Percentiles rank a stretch among this genome's conserved stretches.
These are phyloP conservation scores for Litocranius walleri DNA, from an alignment of 2,113 vertebrate species.

Conservation along the genomic window DNA sequence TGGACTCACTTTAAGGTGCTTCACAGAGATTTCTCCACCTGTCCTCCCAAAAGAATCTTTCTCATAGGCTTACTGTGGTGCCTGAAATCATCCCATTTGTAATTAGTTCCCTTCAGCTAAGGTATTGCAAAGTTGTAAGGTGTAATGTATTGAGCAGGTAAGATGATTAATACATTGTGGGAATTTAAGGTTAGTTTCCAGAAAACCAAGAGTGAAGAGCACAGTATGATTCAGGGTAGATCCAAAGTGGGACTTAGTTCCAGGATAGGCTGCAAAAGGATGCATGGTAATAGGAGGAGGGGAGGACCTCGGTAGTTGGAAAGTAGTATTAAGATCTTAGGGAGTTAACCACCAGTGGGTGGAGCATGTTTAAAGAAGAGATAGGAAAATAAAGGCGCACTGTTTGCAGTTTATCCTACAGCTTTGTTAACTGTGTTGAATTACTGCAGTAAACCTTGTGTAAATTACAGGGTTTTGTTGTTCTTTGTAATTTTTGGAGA, in stretches of 20 bases:
- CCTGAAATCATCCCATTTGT: background rate
- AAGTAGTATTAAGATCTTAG: background rate
- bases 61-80: background rate
- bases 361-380: background rate
- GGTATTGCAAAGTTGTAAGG: background rate
- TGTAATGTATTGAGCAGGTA: background rate
- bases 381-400: background rate
- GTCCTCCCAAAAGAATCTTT: background rate
- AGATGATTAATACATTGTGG: background rate
- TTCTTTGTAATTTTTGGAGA: background rate
- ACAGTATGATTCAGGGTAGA: background rate
- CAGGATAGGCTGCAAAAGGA: background rate
- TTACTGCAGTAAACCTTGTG: background rate
- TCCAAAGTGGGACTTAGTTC: background rate
- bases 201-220: background rate
- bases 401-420: background rate
- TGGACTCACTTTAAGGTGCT: background rate
- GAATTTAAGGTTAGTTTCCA: background rate
- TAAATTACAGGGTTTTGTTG: background rate
- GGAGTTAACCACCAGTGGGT: background rate
- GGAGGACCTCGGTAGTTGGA: background rate
- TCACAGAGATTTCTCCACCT: background rate
- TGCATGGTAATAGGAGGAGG: rapidly evolving
- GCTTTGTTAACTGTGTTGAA: background rate
- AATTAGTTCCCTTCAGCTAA: background rate